These are phyloP conservation scores for Eupsilia transversa DNA, from an alignment of 2,888 invertebrate genomes.

Conservation along the genomic window DNA sequence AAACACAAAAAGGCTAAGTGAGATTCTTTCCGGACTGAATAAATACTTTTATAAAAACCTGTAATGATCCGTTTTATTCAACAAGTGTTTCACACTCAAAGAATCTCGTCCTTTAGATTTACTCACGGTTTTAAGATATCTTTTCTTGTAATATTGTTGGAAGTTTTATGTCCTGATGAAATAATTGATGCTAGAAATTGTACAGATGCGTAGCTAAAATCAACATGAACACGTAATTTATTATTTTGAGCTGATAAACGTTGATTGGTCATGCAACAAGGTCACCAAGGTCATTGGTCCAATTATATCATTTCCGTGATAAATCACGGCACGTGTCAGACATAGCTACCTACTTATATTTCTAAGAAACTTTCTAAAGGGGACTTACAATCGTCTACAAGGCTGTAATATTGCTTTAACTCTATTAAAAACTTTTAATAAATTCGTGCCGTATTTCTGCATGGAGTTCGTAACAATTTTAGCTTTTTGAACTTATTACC, in stretches of 20 bases:
- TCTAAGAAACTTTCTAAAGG: slow-evolving; percentile 11
- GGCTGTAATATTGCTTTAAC: slow-evolving; percentile 4
- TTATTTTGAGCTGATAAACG: too few relatives aligned
- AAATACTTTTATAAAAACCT: slow-evolving; percentile 9
- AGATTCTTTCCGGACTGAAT: not conserved
- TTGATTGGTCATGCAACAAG: not conserved
- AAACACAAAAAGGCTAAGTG: not conserved
- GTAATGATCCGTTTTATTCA: slow-evolving; percentile 25
- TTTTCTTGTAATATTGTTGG: not conserved
- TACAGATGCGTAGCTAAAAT: not conserved
- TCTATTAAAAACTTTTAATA: slow-evolving; percentile 49
- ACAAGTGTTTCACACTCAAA: slow-evolving; percentile 26
- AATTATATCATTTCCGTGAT: not conserved
- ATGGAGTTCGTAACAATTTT: slow-evolving; percentile 24
- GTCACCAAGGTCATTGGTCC: too few relatives aligned
- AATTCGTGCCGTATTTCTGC: slow-evolving; percentile 24
- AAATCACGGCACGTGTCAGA: not conserved
- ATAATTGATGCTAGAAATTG: too few relatives aligned
- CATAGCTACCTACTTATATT: not conserved
- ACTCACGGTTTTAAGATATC: not conserved
- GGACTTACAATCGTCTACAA: slow-evolving; percentile 19
- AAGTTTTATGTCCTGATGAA: not conserved
- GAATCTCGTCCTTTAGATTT: slow-evolving; percentile 1
- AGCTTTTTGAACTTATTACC: slow-evolving; percentile 12
- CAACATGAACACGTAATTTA: too few relatives aligned